Conservation (phyloP, 2,888 invertebrate species). For the Sinelater perroti region DNA sequence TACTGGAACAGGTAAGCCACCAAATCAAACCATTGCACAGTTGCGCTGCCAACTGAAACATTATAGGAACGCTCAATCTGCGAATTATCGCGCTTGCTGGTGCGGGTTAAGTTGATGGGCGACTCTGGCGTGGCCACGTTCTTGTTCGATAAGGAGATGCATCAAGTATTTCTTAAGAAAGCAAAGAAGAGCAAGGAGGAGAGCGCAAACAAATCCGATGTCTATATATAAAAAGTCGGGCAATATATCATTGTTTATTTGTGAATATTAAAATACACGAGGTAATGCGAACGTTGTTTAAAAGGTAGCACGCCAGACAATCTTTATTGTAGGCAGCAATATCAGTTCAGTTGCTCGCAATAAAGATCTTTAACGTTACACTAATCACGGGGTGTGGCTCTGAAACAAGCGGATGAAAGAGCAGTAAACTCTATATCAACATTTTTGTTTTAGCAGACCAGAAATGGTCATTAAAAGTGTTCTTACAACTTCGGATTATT, state of each 20-base stretch:
- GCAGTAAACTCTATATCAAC: no score
- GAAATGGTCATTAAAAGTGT: no score
- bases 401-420: no score
- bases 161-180: slow-evolving; percentile 36
- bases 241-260: background rate
- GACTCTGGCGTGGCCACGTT: slow-evolving; percentile 48
- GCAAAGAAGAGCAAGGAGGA: slow-evolving; percentile 1
- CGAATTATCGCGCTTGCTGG: slow-evolving; percentile 49
- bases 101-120: slow-evolving; percentile 48
- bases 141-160: slow-evolving; percentile 55
- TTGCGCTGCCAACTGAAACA: background rate
- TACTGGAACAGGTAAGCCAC: slow-evolving; percentile 62
- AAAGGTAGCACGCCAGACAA: no score
- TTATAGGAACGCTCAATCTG: slow-evolving; percentile 53
- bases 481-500: no score
- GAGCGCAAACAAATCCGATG: background rate
- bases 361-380: no score
- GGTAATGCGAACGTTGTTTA: no score
- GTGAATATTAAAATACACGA: no score
- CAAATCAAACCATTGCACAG: background rate
- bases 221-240: background rate
- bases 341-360: no score
- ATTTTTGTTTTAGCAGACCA: no score
- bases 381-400: no score
- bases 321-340: no score